Percentiles rank a stretch among this genome's conserved stretches.
phyloP scores from a whole-genome alignment of 2,888 invertebrate species.

The Nemoura dubitans region DNA sequence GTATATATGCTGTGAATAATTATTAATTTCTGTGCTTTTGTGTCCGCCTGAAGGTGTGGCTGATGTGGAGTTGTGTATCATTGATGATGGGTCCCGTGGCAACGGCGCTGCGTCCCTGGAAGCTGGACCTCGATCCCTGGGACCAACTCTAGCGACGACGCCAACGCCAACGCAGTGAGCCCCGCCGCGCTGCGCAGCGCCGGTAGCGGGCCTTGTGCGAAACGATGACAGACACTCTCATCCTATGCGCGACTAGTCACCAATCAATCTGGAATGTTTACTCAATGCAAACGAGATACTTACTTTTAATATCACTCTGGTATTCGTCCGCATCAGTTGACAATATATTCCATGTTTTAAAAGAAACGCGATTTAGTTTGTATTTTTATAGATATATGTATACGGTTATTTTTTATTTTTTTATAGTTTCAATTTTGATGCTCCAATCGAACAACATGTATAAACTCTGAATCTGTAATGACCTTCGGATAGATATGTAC shows the following conservation, averaged over 20 bases:
- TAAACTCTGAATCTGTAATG: neutral
- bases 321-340: neutral
- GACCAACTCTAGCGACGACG: neutral
- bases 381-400: neutral
- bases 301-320: neutral
- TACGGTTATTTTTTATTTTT: neutral
- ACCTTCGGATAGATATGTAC: too few species aligned
- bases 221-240: neutral
- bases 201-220: neutral
- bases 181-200: neutral
- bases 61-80: neutral
- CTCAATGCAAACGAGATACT: neutral
- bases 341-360: neutral
- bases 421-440: neutral
- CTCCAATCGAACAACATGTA: neutral
- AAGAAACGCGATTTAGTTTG: neutral
- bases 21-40: slow-evolving; percentile 3
- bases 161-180: neutral
- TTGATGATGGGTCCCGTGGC: too few species aligned
- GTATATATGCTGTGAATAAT: neutral
- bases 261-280: slow-evolving; percentile 12
- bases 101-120: neutral
- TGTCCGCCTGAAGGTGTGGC: neutral
- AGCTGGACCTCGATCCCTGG: neutral
- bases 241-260: neutral